Evolutionary conservation across 1,140 invertebrate genomes (phyloP), one percentile per base, ranked within the genome.

Genomic region (Nebria ingens): DNA sequence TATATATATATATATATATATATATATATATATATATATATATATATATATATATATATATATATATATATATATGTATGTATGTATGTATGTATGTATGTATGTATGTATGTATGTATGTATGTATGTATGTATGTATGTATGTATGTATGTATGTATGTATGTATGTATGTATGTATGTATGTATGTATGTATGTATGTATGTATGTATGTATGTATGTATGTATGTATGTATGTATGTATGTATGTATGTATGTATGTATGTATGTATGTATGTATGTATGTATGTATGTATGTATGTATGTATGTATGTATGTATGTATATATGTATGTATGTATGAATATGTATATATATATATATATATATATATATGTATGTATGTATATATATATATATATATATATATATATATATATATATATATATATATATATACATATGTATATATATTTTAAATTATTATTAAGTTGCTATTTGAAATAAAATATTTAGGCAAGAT

Each of bases 91-190:
- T 49, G 6, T 49, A 15, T 49, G 42, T 15, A 19, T 19, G 42
- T 49, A 6, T 49, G 13, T 49, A 49, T 49, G 19, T 49, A 15
- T 49, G 13, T 17, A 49, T 15, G 19, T 49, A 15, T 49, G 6
- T 49, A 17, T 34, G 9, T 34, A 34, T 34, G 29, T 34, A 34
- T 34, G n/a, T 34, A 34, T 34, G n/a, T 49, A 49, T 15, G 17
- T 19, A 15, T 49, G 17, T 49, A 49, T 49, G 13, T 49, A 15
- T 49, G 13, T 17, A 49, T 49, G n/a, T 49, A 49, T 49, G 19
- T 49, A 49, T 49, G 19, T 49, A 49, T 49, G 19, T 49, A 49
- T 49, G 19, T 49, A 49, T 49, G 19, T 49, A 49, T 49, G 19
- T 17, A 49, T n/a, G n/a, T n/a, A n/a, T n/a, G 25, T 6, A 34